Conservation (phyloP, 2,888 invertebrate genomes). For the Ophioninae sp. region DNA sequence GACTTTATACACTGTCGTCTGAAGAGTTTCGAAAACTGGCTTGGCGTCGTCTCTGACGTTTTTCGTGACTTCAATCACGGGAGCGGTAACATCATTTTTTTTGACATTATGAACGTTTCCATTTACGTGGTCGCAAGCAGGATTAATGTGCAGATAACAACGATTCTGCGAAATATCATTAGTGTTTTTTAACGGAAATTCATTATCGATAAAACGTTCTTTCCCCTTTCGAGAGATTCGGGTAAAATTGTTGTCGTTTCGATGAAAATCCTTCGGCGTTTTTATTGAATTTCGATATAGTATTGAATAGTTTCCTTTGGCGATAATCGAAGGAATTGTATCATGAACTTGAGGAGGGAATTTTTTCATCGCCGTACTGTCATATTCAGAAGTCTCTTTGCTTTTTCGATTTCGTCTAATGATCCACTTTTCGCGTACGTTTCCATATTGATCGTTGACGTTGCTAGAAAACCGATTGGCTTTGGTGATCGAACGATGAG, state of each 20-base stretch:
- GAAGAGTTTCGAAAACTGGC: constrained; percentile 33
- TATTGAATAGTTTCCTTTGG: not conserved
- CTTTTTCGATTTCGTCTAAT: constrained; percentile 30
- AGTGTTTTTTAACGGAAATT: not conserved
- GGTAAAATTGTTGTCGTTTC: not conserved
- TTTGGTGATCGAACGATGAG: constrained; percentile 58
- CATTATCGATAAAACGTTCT: not conserved
- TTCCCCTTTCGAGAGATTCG: not conserved
- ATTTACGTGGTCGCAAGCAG: not conserved
- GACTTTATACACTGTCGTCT: constrained; percentile 35
- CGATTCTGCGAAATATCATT: not conserved
- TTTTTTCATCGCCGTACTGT: constrained; percentile 42
- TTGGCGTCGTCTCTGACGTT: constrained; percentile 16
- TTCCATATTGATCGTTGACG: constrained; percentile 48
- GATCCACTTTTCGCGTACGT: constrained; percentile 63
- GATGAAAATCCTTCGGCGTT: not conserved
- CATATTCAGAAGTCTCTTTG: constrained; percentile 44
- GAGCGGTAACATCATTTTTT: not conserved
- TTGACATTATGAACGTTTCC: not conserved
- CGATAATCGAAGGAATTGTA: constrained; percentile 13
- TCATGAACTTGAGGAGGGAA: constrained; percentile 40
- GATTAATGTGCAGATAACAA: not conserved
- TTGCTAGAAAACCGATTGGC: constrained; percentile 38
- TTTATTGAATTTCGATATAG: not conserved
- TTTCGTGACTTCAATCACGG: constrained; percentile 10